phyloP scores from a whole-genome alignment of 2,888 invertebrate species.

The Labia minor region DNA sequence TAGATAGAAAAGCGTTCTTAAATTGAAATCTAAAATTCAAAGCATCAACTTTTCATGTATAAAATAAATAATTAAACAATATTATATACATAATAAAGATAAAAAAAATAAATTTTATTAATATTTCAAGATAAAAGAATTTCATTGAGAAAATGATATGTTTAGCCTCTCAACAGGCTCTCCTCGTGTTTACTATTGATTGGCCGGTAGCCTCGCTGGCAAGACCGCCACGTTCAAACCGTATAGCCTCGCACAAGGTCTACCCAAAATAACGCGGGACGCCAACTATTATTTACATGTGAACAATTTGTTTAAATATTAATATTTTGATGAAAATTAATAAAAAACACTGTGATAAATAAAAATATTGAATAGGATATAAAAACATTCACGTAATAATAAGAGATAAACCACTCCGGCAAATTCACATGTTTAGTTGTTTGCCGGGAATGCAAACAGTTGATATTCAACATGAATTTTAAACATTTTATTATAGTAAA shows the following conservation, averaged over 20 bases:
- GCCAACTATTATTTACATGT: slow-evolving; percentile 30
- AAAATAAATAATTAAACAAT: slow-evolving; percentile 16
- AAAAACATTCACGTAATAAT: not conserved
- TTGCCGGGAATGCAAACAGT: not conserved
- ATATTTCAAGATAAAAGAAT: not conserved
- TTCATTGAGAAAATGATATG: slow-evolving; percentile 9
- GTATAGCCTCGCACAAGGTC: slow-evolving; percentile 33
- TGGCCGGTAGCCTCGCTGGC: slow-evolving; percentile 26
- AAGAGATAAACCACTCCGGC: not conserved
- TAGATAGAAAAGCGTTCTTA: not conserved
- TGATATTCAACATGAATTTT: too few species aligned
- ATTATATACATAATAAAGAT: not conserved
- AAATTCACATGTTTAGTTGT: not conserved
- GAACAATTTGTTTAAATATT: slow-evolving; percentile 31
- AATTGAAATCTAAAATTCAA: not conserved
- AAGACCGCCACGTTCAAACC: slow-evolving; percentile 30
- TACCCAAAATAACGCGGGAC: slow-evolving; percentile 28
- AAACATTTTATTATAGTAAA: too few species aligned
- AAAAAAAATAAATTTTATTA: not conserved
- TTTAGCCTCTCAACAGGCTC: slow-evolving; percentile 23
- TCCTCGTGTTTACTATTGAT: slow-evolving; percentile 25
- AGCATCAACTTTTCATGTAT: too few species aligned
- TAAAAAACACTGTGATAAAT: not conserved
- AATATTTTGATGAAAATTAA: slow-evolving; percentile 28
- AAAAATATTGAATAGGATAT: not conserved